phyloP scores from a whole-genome alignment of 1,140 invertebrate genomes.

The Marisa cornuarietis region DNA sequence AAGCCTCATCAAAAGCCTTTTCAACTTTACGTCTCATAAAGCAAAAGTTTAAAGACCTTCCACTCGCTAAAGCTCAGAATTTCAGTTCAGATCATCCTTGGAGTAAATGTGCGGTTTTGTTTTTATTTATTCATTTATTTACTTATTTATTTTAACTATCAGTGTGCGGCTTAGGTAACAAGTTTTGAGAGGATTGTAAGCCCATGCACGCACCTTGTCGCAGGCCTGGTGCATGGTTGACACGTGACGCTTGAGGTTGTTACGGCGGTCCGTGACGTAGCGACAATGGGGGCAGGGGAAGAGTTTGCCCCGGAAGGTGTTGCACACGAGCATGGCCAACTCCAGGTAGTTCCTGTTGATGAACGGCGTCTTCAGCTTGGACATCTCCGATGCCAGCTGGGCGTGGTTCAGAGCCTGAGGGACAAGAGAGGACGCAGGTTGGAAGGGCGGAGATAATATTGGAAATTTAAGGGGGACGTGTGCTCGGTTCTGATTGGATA shows the following conservation, averaged over 20 bases:
- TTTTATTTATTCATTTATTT: no score
- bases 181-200: no score
- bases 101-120: no score
- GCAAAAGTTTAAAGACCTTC: no score
- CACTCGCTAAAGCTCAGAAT: no score
- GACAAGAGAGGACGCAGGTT: slow-evolving; percentile 13
- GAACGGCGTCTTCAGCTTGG: slow-evolving; percentile 55
- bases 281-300: slow-evolving; percentile 64
- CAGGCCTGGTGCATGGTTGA: slow-evolving; percentile 67
- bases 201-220: slow-evolving; percentile 41
- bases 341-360: slow-evolving; percentile 61
- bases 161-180: no score
- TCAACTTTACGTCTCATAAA: no score
- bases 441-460: slow-evolving; percentile 22
- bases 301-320: slow-evolving; percentile 61
- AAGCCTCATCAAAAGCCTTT: no score
- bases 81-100: no score
- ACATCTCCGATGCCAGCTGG: slow-evolving; percentile 46
- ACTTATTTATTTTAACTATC: no score
- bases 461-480: slow-evolving; percentile 31
- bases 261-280: slow-evolving; percentile 68
- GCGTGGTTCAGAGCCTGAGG: slow-evolving; percentile 39
- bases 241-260: slow-evolving; percentile 68
- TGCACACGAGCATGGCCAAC: slow-evolving; percentile 61
- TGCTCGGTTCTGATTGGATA: no score